Evolutionary conservation across 2,113 vertebrate species (phyloP).

Genomic region (Malurus elegans): DNA sequence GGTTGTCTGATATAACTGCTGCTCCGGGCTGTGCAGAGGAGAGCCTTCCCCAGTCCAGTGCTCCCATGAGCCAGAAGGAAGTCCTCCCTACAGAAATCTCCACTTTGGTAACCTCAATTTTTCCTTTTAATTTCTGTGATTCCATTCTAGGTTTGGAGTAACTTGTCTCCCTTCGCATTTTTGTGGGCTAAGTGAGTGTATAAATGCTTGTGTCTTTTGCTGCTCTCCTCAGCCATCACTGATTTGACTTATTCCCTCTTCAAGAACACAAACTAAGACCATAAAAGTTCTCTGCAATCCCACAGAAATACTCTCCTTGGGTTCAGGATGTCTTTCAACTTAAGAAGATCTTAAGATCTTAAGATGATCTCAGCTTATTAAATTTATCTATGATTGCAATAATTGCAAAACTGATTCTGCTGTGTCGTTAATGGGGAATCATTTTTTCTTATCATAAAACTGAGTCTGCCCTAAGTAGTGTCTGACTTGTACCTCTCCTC

Average conservation of each 20-base stretch:
- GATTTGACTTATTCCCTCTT: neutral
- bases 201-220: neutral
- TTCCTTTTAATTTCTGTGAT: neutral
- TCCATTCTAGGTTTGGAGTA: neutral
- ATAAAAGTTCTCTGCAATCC: neutral
- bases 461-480: neutral
- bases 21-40: neutral
- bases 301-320: neutral
- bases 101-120: neutral
- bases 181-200: neutral
- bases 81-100: neutral
- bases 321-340: neutral
- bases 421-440: neutral
- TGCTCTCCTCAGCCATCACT: neutral
- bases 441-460: neutral
- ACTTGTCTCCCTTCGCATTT: neutral
- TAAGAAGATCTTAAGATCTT: neutral
- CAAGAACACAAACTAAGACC: neutral
- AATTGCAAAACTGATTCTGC: neutral
- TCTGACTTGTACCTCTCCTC: neutral
- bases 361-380: neutral
- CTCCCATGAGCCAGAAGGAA: neutral
- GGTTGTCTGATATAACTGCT: rapidly evolving
- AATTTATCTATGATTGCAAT: neutral
- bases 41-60: neutral